Conservation (phyloP, 2,113 vertebrate genomes). For the Eptesicus fuscus region DNA sequence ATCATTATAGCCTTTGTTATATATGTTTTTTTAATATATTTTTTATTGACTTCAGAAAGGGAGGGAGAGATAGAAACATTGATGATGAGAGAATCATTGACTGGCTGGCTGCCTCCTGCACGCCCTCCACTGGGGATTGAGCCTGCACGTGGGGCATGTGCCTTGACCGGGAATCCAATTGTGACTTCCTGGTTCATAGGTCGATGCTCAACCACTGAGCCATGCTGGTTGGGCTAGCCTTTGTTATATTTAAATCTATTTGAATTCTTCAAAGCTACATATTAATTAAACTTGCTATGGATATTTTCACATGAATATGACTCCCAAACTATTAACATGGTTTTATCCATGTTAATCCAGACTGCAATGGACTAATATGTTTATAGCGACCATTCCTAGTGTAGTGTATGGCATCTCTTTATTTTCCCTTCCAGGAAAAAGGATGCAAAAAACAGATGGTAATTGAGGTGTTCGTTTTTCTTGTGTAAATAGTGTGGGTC, state of each 20-base stretch:
- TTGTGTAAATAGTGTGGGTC: background rate
- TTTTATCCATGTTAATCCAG: background rate
- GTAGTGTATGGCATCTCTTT: conserved; percentile 42
- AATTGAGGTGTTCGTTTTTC: conserved; percentile 43
- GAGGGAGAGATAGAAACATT: no score
- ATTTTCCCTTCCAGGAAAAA: conserved; percentile 66
- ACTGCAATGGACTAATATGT: background rate
- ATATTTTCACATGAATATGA: background rate
- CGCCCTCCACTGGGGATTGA: no score
- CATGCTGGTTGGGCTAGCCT: background rate
- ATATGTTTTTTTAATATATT: no score
- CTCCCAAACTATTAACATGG: background rate
- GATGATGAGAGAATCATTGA: no score
- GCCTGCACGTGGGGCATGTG: no score
- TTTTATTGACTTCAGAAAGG: no score
- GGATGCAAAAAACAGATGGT: conserved; percentile 73
- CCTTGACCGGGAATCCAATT: no score
- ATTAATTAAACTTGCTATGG: background rate
- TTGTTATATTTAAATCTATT: background rate
- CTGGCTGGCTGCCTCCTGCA: no score
- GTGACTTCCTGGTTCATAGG: no score
- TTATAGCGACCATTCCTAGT: background rate
- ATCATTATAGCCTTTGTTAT: background rate
- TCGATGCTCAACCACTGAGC: background rate
- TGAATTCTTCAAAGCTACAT: background rate